Percentiles rank a stretch among this genome's conserved stretches.
Evolutionary conservation across 2,888 invertebrate species (phyloP).

Genomic region (Calameuta filiformis): DNA sequence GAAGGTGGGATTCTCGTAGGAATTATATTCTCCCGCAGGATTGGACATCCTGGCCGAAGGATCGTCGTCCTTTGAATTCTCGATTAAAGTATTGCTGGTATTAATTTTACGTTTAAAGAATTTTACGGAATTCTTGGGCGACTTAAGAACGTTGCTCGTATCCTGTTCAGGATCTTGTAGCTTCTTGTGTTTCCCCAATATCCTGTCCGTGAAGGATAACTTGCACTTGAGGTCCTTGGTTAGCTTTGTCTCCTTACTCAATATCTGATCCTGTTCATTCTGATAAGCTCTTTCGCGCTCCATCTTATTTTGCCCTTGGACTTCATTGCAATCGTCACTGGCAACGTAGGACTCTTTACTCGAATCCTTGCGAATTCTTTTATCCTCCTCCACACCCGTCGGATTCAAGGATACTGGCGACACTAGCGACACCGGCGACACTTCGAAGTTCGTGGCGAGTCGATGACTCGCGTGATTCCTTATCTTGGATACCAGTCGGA

Average conservation of each 20-base stretch:
- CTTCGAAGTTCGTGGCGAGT: conserved; percentile 36
- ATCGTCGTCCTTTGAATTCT: background rate
- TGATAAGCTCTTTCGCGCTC: background rate
- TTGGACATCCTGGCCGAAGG: background rate
- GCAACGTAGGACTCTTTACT: background rate
- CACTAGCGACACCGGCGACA: conserved; percentile 32
- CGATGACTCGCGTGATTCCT: conserved; percentile 47
- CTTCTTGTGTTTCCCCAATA: conserved; percentile 30
- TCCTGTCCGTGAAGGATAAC: conserved; percentile 42
- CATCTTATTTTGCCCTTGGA: conserved; percentile 3
- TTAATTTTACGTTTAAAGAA: background rate
- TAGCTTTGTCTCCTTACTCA: conserved; percentile 20
- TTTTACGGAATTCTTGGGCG: background rate
- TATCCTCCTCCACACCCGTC: background rate
- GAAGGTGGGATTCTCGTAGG: conserved; percentile 62
- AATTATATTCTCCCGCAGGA: conserved; percentile 23
- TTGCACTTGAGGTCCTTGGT: conserved; percentile 49
- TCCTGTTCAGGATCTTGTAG: background rate
- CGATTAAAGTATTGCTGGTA: background rate
- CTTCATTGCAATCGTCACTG: conserved; percentile 12
- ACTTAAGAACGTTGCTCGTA: background rate
- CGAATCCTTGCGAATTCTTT: background rate
- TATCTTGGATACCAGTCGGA: conserved; percentile 58
- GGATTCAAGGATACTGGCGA: conserved; percentile 26
- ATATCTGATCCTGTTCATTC: background rate